Evolutionary conservation across 2,113 vertebrate species (phyloP).

Genomic region (Coracopsis vasa): DNA sequence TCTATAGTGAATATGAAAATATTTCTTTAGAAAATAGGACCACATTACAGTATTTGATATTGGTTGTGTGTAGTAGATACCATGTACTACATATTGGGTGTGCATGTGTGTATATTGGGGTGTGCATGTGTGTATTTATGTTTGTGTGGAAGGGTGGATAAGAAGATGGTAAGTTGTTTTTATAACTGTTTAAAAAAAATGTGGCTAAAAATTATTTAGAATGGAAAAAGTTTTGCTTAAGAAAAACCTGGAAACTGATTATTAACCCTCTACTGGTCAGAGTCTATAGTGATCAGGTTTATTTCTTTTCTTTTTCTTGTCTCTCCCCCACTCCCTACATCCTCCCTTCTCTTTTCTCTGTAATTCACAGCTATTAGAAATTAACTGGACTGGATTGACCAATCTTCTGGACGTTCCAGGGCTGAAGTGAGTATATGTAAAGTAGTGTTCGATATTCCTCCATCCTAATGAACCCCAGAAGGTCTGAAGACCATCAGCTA

Average conservation of each 20-base stretch:
- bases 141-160: background rate
- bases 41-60: background rate
- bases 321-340: background rate
- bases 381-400: slow-evolving; percentile 97
- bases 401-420: slow-evolving; percentile 97
- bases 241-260: background rate
- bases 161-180: background rate
- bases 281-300: background rate
- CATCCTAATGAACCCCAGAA: background rate
- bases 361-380: slow-evolving; percentile 87
- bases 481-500: background rate
- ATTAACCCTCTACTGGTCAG: background rate
- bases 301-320: background rate
- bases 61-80: background rate
- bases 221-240: background rate
- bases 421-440: slow-evolving; percentile 85
- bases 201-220: background rate
- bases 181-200: background rate
- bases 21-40: background rate
- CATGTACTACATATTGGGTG: background rate
- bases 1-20: background rate
- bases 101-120: background rate
- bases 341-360: background rate
- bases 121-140: background rate
- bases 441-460: background rate